A percentile compares a stretch with the other conserved stretches of the same genome.
Conservation (phyloP, 2,797 vertebrate genomes). For the Iguana delicatissima region DNA sequence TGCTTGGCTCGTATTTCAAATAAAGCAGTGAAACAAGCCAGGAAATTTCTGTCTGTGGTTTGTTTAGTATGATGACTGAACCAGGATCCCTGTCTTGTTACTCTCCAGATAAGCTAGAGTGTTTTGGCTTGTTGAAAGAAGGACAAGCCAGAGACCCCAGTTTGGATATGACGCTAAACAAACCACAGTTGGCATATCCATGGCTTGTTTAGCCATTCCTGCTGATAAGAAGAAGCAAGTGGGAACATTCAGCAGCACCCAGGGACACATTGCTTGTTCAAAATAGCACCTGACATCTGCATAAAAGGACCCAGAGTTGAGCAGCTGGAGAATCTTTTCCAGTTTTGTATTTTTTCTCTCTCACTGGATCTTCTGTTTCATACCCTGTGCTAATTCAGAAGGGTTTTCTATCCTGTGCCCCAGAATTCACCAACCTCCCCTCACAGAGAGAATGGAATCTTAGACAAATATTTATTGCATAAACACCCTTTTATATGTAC, state of each 20-base stretch:
- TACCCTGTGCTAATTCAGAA: neutral
- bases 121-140: neutral
- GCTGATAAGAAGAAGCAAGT: neutral
- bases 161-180: neutral
- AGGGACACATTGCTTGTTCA: neutral
- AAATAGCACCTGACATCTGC: neutral
- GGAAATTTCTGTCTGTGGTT: no score
- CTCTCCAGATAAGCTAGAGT: neutral
- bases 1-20: no score
- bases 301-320: neutral
- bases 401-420: no score
- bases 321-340: neutral
- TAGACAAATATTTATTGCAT: neutral
- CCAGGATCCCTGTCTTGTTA: no score
- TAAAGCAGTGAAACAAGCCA: no score
- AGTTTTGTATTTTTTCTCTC: neutral
- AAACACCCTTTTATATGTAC: neutral
- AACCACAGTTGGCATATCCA: neutral
- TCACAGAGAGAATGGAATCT: neutral
- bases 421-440: no score
- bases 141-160: neutral
- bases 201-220: neutral
- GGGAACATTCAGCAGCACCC: neutral
- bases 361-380: neutral
- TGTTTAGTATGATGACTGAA: no score